A percentile compares a stretch with the other conserved stretches of the same genome.
phyloP scores from a whole-genome alignment of 2,113 vertebrate genomes.

The Serinus canaria region DNA sequence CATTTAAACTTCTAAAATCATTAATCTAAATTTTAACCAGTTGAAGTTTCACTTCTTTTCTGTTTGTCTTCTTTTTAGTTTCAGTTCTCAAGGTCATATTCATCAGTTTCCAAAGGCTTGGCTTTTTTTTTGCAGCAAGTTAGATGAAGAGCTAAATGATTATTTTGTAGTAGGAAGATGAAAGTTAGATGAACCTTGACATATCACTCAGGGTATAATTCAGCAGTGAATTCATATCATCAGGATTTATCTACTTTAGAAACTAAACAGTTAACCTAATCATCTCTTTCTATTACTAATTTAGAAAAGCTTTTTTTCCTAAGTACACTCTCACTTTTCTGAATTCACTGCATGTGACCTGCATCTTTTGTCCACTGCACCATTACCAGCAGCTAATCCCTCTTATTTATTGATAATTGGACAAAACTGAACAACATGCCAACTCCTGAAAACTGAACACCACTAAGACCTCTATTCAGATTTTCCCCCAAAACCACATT shows the following conservation, averaged over 20 bases:
- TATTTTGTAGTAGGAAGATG: slow-evolving; percentile 68
- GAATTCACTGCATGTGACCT: slow-evolving; percentile 78
- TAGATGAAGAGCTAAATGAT: slow-evolving; percentile 54
- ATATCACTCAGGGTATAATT: slow-evolving; percentile 60
- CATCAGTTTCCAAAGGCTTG: slow-evolving; percentile 29
- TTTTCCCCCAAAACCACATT: slow-evolving; percentile 59
- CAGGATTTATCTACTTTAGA: slow-evolving; percentile 73
- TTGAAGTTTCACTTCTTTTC: slow-evolving; percentile 24
- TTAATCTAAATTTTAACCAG: slow-evolving; percentile 67
- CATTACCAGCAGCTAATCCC: slow-evolving; percentile 80
- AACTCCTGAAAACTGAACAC: slow-evolving; percentile 64
- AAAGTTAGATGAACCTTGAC: slow-evolving; percentile 76
- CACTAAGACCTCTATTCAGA: slow-evolving; percentile 74
- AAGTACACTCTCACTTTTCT: slow-evolving; percentile 76
- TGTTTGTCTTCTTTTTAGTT: slow-evolving; percentile 35
- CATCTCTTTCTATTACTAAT: slow-evolving; percentile 79
- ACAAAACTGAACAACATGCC: slow-evolving; percentile 79
- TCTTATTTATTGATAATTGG: slow-evolving; percentile 82
- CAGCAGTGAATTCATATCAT: slow-evolving; percentile 63
- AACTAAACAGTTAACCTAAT: slow-evolving; percentile 80
- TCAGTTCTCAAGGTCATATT: slow-evolving; percentile 65
- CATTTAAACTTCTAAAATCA: slow-evolving; percentile 64
- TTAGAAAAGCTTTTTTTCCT: slow-evolving; percentile 70
- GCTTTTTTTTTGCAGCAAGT: slow-evolving; percentile 28
- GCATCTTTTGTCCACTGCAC: slow-evolving; percentile 71